Evolutionary conservation across 2,113 vertebrate genomes (phyloP).

Genomic region (Paralichthys olivaceus): DNA sequence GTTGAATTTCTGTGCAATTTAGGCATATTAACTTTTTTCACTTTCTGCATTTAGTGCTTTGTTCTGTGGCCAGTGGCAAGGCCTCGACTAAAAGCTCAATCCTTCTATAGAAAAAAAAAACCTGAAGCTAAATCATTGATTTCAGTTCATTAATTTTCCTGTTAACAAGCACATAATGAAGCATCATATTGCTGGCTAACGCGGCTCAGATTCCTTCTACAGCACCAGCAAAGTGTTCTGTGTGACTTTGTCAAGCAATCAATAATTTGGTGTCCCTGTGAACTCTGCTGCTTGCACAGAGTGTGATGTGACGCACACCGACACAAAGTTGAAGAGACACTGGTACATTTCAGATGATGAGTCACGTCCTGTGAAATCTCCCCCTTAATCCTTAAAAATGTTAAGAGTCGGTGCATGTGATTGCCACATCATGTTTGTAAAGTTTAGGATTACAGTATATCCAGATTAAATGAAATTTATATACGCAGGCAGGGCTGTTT

Average conservation of each 20-base stretch:
- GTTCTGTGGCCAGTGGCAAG: constrained; percentile 53
- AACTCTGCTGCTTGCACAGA: constrained; percentile 55
- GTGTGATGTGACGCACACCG: constrained; percentile 44
- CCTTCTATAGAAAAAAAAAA: not conserved
- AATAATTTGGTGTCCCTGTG: constrained; percentile 70
- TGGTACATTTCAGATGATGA: constrained; percentile 45
- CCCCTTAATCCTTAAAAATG: constrained; percentile 41
- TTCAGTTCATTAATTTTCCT: constrained; percentile 62
- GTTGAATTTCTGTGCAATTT: constrained; percentile 55
- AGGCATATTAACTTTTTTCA: constrained; percentile 45
- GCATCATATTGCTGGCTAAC: constrained; percentile 54
- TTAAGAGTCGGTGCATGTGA: constrained; percentile 17
- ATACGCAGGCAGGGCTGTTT: constrained; percentile 12
- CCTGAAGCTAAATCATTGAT: constrained; percentile 52
- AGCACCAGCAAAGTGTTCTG: constrained; percentile 57
- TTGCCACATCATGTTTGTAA: constrained; percentile 42
- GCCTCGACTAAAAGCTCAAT: constrained; percentile 19
- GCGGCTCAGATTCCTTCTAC: constrained; percentile 51
- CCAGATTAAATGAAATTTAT: constrained; percentile 45
- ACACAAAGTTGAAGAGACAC: constrained; percentile 45
- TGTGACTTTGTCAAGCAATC: constrained; percentile 68
- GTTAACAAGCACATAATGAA: constrained; percentile 65
- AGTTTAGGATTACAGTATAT: constrained; percentile 35
- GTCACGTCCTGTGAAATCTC: constrained; percentile 33
- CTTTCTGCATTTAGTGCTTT: constrained; percentile 54